Base-by-base conservation (phyloP, 2,888 invertebrate species). In the Allophyes oxyacanthae region DNA sequence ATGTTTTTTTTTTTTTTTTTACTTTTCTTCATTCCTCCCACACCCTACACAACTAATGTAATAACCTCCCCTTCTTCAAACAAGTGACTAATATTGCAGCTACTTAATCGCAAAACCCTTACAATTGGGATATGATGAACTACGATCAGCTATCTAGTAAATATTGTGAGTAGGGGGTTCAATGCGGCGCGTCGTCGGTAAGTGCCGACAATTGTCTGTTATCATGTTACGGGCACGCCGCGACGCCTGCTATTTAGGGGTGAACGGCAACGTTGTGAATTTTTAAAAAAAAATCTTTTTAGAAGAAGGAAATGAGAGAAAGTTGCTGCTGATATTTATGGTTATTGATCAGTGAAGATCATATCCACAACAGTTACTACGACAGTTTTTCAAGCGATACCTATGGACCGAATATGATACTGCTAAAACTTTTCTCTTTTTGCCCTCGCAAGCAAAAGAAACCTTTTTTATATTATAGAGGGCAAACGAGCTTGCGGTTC, bases 171-270 rank as follows among this genome's bases (percentile, higher is more conserved):
- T 13, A 14, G 43, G 69, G 36, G 69, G 70, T 25, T 50, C 50
- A 11, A 7, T 8, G 51, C 56, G 51, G 50, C 44, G 68, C 49
- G 63, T 61, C 48, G 63, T 58, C 63, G 57, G 57, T 78, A 81
- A 83, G 82, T 81, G 85, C 78, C 72, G 58, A 64, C 81, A 76
- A 83, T 85, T 82, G 73, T 68, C 72, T 65, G 72, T 73, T 79
- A 82, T 86, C 84, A 72, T 69, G 77, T 86, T 86, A 79, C 84
- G 70, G 75, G 13, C 26, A 6, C 26, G 2, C 9, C 8, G 26
- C 13, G 9, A 3, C 4, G 4, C 32, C 11, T 1, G 14, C 8
- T 6, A 1, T 2, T 1, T 33, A 71, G 72, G 66, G 66, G 11
- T 71, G 65, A 14, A 14, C 14, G 36, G 36, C 13, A 34, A 6